Conservation (phyloP, 2,888 invertebrate species). For the Drosophila macrospina region DNA sequence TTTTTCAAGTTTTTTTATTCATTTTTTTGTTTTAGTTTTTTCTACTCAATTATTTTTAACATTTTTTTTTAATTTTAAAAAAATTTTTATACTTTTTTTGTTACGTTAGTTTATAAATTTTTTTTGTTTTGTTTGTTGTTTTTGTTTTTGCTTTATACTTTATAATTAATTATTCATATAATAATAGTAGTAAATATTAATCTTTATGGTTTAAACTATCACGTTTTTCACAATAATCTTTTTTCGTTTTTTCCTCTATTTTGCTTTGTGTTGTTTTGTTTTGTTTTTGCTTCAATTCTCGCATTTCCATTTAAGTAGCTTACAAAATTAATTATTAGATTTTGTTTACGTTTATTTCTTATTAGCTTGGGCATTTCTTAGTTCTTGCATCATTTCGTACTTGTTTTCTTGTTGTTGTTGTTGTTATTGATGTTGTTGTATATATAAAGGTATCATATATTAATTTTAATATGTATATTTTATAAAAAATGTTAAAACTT, state of each 20-base stretch:
- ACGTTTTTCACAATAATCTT: constrained; percentile 76
- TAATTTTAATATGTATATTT: constrained; percentile 50
- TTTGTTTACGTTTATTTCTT: constrained; percentile 49
- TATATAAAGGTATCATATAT: constrained; percentile 54
- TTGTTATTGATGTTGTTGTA: constrained; percentile 34
- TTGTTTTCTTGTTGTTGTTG: constrained; percentile 11
- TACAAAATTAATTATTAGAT: constrained; percentile 68
- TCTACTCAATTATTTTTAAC: constrained; percentile 79
- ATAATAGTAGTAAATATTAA: constrained; percentile 80
- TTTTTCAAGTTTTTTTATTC: constrained; percentile 80
- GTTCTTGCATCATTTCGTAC: constrained; percentile 38
- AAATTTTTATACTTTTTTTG: constrained; percentile 72
- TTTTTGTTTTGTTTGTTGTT: constrained; percentile 28
- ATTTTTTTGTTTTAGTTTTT: constrained; percentile 77
- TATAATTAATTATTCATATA: constrained; percentile 80
- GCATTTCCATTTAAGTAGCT: constrained; percentile 73
- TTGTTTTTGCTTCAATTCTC: constrained; percentile 42
- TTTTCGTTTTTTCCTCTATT: constrained; percentile 48
- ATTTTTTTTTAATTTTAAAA: constrained; percentile 76
- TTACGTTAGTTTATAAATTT: constrained; percentile 75
- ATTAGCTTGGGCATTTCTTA: constrained; percentile 42
- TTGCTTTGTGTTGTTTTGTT: constrained; percentile 36
- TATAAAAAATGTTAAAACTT: constrained; percentile 51
- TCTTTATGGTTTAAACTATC: constrained; percentile 81
- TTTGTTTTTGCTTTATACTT: constrained; percentile 57